Base-by-base conservation (phyloP, 37 sponge, comb jelly and placozoan genomes). In the Diacarnus erythraeanus region DNA sequence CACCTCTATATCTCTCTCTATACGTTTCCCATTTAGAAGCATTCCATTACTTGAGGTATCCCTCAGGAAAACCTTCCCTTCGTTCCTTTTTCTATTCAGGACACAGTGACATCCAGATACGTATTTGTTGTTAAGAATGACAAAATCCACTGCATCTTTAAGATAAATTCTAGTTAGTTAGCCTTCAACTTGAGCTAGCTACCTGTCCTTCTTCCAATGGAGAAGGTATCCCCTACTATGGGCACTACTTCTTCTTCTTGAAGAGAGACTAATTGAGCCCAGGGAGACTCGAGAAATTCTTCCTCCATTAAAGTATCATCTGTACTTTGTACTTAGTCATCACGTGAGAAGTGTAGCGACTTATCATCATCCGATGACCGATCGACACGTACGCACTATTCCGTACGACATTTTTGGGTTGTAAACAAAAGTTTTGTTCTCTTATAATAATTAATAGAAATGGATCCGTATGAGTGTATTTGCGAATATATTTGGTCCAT, bases 21-120 rank as follows among this genome's bases (percentile, higher is more conserved):
- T 39, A 65, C 57, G 69, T 25, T 25, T 72, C 38, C 84, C 82
- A 58, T 87, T 84, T 39, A 94, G 84, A 29, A 94, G 91, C 38
- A 88, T 90, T 20, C 94, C 94, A 81, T 94, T 94, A 23, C 91
- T 84, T 61, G 86, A 88, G 6, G 80, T 78, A 64, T 92, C 93
- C 29, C 43, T 81, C 35, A 88, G 27, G 54, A 42, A 59, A n/a
- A 76, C 76, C 42, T 37, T 59, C 59, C 89, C 89, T 27, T 68
- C 30, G 20, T 26, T n/a, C 1, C 38, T 57, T 12, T 69, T 81
- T 64, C 74, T 76, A 35, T 71, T 3, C 47, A 92, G 44, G 58
- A 69, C 42, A 61, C 93, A 92, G 83, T 92, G 93, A n/a, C 9
- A 21, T 3, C 70, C 54, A 1, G 93, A 92, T 15, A 88, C 88